phyloP scores from a whole-genome alignment of 2,113 vertebrate genomes.

The Hippocampus barbouri region DNA sequence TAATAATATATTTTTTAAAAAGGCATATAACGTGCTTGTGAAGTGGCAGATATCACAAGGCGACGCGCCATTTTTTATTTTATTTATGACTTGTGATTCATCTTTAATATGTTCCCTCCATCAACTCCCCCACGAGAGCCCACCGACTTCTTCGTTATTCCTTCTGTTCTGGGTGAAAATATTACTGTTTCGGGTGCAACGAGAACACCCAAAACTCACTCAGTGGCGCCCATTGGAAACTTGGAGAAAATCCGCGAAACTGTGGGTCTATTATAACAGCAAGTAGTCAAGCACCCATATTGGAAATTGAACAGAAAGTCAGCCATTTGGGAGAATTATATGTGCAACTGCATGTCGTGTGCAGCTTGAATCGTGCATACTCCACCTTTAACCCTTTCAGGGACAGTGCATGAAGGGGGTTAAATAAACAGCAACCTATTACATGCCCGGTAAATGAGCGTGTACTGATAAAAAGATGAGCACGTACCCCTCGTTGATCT shows the following conservation, averaged over 20 bases:
- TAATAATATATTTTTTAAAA: background rate
- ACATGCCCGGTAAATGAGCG: background rate
- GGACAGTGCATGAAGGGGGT: too few species aligned
- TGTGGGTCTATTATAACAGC: background rate
- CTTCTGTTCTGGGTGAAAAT: background rate
- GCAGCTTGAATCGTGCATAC: too few species aligned
- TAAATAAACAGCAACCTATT: background rate
- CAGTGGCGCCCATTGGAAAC: background rate
- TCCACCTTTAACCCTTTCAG: too few species aligned
- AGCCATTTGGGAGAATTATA: background rate
- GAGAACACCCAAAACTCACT: background rate
- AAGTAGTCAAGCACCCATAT: background rate
- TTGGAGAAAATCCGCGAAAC: background rate
- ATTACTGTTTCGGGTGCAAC: background rate
- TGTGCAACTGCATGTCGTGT: too few species aligned
- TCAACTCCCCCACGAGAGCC: background rate
- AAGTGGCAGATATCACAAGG: background rate
- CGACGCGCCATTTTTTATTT: background rate
- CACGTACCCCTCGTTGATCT: slow-evolving; percentile 84
- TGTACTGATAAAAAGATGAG: background rate
- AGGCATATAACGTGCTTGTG: background rate
- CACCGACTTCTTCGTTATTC: background rate
- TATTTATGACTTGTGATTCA: background rate
- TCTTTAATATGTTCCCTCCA: background rate
- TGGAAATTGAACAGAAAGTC: background rate